Evolutionary conservation across 1,140 invertebrate species (phyloP).

Genomic region (Ceratoteleas bidentatus): DNA sequence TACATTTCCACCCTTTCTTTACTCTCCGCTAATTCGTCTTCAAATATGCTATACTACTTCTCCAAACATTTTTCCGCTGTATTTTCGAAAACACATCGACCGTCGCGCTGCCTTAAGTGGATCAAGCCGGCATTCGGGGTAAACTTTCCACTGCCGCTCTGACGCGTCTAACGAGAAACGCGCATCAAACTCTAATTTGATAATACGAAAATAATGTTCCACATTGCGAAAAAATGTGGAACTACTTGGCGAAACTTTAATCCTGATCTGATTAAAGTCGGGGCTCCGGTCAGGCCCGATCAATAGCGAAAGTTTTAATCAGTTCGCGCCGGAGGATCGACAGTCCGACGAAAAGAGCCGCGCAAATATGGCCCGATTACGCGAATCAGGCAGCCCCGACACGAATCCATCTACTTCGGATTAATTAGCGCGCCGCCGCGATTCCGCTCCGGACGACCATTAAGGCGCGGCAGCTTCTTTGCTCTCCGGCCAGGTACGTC

Average conservation of each 20-base stretch:
- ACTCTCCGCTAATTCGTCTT: too few species aligned
- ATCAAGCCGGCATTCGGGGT: background rate
- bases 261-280: conserved; percentile 54
- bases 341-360: conserved; percentile 49
- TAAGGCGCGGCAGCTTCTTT: conserved; percentile 28
- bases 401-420: conserved; percentile 50
- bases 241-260: conserved; percentile 53
- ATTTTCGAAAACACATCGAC: too few species aligned
- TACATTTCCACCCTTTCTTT: too few species aligned
- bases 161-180: conserved; percentile 31
- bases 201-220: conserved; percentile 45
- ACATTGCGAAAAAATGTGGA: conserved; percentile 34
- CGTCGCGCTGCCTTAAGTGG: too few species aligned
- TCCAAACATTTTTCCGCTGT: too few species aligned
- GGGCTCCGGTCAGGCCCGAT: conserved; percentile 50
- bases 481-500: conserved; percentile 21
- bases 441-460: conserved; percentile 27
- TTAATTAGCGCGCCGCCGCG: conserved; percentile 44
- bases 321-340: conserved; percentile 53
- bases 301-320: conserved; percentile 61
- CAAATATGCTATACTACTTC: too few species aligned
- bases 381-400: conserved; percentile 35
- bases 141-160: conserved; percentile 22
- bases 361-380: conserved; percentile 53
- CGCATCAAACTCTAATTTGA: conserved; percentile 45